Evolutionary conservation across 2,113 vertebrate species (phyloP), one percentile per base, ranked within the genome.

Genomic region (Tricholaema leucomelas): DNA sequence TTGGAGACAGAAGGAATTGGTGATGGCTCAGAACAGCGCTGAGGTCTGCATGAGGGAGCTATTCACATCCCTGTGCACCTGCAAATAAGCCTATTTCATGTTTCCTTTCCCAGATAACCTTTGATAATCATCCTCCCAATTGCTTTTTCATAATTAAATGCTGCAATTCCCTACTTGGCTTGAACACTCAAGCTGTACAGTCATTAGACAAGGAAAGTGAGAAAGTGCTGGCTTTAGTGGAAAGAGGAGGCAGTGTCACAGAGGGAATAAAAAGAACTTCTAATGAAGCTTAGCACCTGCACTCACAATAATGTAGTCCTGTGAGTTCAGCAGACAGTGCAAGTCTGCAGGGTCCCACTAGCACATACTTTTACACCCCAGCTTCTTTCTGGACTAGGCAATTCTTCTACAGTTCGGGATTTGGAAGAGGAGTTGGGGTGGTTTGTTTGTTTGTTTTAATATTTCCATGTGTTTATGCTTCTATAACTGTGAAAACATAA

Each of bases 131-230:
- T 70, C 28, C 20, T 90, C 21, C 30, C 73, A 72, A 65, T n/a
- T 88, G n/a, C 54, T 88, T 76, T 94, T 79, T 63, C 36, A 86
- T 69, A 91, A 88, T 93, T 90, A 84, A 84, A 50, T 84, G 77
- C 30, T 90, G 17, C 36, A 92, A 86, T 92, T 91, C 56, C 27
- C 59, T 72, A 17, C 19, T 92, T 86, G 80, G 23, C 33, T 91
- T 81, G 74, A 90, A 56, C 40, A 84, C 52, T 64, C 56, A 89
- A 80, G 31, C 64, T 48, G 8, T 87, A 60, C 35, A 75, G 66
- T 56, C 63, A 65, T 78, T 36, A 90, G 83, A 61, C 70, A 66
- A 85, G 48, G n/a, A 61, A 91, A 88, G 23, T 70, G 77, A 87
- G 63, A 79, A 90, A 81, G 17, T 81, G 35, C 35, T 84, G 54